Conservation (phyloP, 2,113 vertebrate genomes). For the Apaloderma vittatum region DNA sequence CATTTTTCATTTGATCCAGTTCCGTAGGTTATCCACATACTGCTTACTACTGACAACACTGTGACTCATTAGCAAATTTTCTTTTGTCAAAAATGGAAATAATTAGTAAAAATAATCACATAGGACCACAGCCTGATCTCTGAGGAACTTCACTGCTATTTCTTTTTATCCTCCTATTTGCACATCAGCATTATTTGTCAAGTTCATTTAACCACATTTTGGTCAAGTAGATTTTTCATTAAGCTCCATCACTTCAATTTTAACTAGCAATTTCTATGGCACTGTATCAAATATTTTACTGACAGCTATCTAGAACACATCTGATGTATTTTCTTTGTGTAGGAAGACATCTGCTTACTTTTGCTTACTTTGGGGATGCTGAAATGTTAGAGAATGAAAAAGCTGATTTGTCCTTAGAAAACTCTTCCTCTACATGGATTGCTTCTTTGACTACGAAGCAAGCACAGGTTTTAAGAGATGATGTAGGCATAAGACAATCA, state of each 20-base stretch:
- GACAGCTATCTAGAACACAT: background rate
- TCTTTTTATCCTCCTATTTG: background rate
- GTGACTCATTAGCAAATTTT: background rate
- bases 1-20: background rate
- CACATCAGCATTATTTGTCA: background rate
- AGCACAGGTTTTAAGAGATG: background rate
- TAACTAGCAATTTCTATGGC: background rate
- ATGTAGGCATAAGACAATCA: fast-evolving
- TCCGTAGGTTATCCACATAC: background rate
- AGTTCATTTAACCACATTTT: background rate
- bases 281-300: background rate
- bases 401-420: background rate
- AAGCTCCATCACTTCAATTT: background rate
- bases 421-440: background rate
- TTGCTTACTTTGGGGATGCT: background rate
- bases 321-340: background rate
- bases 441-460: background rate
- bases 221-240: background rate
- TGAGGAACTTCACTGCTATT: background rate
- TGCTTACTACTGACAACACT: background rate
- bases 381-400: background rate
- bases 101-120: background rate
- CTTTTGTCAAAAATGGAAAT: background rate
- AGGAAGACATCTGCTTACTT: background rate
- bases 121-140: background rate